Conservation (phyloP, 2,113 vertebrate species). For the Phrynocephalus versicolor region DNA sequence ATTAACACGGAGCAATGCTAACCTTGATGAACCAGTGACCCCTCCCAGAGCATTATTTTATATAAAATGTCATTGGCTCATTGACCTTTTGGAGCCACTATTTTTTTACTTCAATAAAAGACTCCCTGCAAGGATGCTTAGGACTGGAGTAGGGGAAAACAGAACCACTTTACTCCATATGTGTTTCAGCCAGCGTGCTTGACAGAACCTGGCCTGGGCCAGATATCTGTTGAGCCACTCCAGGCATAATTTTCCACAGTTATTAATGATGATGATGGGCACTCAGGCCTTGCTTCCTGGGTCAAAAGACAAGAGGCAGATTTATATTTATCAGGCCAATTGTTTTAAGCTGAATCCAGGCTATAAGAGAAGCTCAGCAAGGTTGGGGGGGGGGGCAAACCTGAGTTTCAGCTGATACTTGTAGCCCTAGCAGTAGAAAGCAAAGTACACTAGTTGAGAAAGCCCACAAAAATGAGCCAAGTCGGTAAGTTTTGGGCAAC, state of each 20-base stretch:
- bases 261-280: too few species aligned
- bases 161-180: too few species aligned
- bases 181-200: not conserved
- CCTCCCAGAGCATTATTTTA: not conserved
- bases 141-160: not conserved
- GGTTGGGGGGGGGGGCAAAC: not conserved
- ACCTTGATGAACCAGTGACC: not conserved
- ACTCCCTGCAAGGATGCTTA: not conserved
- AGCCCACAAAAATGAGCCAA: not conserved
- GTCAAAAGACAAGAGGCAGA: too few species aligned
- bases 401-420: not conserved
- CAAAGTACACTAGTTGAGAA: not conserved
- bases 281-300: too few species aligned
- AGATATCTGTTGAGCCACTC: not conserved
- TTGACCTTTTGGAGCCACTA: conserved; percentile 12
- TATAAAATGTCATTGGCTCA: not conserved
- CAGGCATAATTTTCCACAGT: not conserved
- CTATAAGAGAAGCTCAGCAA: not conserved
- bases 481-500: too few species aligned
- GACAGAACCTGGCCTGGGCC: not conserved
- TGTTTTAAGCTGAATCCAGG: not conserved
- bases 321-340: too few species aligned
- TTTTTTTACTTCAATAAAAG: conserved; percentile 32
- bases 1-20: conserved; percentile 16
- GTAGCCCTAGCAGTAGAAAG: not conserved